These are phyloP conservation scores for Penaeus vannamei DNA, from an alignment of 1,140 invertebrate species.

Conservation along the genomic window DNA sequence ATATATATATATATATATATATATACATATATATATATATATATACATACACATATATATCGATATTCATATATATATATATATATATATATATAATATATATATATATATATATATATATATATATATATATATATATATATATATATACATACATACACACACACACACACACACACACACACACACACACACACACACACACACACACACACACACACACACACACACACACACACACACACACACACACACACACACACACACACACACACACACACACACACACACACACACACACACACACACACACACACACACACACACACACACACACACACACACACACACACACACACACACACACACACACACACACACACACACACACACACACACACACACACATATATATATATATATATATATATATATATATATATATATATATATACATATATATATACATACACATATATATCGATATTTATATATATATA, in stretches of 20 bases:
- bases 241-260: not conserved
- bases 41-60: too few species aligned
- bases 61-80: too few species aligned
- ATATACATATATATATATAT: too few species aligned
- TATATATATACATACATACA: too few species aligned
- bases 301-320: not conserved
- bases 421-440: not conserved
- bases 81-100: too few species aligned
- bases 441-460: not conserved
- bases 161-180: too few species aligned
- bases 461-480: not conserved
- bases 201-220: not conserved
- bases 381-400: not conserved
- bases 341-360: too few species aligned
- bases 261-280: not conserved
- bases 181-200: too few species aligned
- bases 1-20: too few species aligned
- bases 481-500: not conserved
- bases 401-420: not conserved
- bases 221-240: not conserved
- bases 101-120: too few species aligned
- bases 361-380: not conserved
- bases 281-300: not conserved
- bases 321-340: too few species aligned
- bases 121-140: too few species aligned